Evolutionary conservation across 2,888 invertebrate species (phyloP), one percentile per base, ranked within the genome.

Genomic region (Taphrorychus bicolor): DNA sequence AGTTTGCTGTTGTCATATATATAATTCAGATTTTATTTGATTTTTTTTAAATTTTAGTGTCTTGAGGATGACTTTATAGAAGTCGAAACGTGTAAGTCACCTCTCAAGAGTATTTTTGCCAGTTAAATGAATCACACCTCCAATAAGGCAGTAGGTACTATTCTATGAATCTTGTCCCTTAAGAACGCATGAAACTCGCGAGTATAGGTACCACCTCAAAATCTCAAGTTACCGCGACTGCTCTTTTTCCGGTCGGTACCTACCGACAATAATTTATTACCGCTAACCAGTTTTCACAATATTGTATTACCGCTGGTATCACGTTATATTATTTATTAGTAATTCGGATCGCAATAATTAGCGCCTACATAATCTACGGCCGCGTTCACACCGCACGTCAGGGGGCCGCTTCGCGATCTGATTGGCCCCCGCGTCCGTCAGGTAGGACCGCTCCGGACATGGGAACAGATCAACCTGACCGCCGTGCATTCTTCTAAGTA

Each of bases 261-360:
- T 32, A 32, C 32, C 32, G 32, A 11, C 57, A 66, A 62, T 53
- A 70, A 69, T 65, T 65, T 69, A 69, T 65, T 45, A 58, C 60
- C 69, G 51, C 41, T 62, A 63, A 70, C 69, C 59, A 66, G 66
- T 70, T 70, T 70, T 68, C 70, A 65, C 67, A 65, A 70, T 70
- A 70, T 70, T 67, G 61, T 66, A 49, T 70, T 70, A 67, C 70
- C 42, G 42, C 64, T 48, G 66, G 64, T 54, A 42, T 16, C 17
- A 11, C 21, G 14, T 51, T 60, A 59, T 65, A 69, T 69, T 66
- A 61, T 70, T 66, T 62, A 66, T 62, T 70, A 59, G 19, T 60
- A 65, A 70, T 66, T 61, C 57, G 54, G 41, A 45, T 64, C 56
- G 63, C 60, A 64, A 65, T 70, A 70, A 70, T 67, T 67, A 70